Percentiles rank a stretch among this genome's conserved stretches.
phyloP scores from a whole-genome alignment of 2,888 invertebrate genomes.

The Tiphia femorata region DNA sequence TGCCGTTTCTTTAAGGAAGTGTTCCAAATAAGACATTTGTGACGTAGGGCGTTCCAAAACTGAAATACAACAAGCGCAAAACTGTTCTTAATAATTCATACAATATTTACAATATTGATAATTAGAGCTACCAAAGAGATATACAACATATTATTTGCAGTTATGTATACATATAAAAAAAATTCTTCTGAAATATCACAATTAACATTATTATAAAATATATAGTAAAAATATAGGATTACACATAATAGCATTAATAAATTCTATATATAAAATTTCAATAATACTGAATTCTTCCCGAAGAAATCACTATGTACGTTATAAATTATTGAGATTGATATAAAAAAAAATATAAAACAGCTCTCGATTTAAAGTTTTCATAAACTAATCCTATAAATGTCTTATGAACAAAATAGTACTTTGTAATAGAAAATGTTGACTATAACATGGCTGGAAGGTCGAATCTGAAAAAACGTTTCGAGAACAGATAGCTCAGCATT shows the following conservation, averaged over 20 bases:
- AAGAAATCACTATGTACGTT: too few relatives aligned
- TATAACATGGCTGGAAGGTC: neutral
- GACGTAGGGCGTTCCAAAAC: conserved; percentile 91
- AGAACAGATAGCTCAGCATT: too few relatives aligned
- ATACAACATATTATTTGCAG: too few relatives aligned
- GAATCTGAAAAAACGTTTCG: neutral
- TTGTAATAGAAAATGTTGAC: neutral
- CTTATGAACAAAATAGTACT: neutral
- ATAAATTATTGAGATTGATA: neutral
- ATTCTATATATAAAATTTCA: too few relatives aligned
- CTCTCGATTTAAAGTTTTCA: neutral
- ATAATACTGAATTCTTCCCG: too few relatives aligned
- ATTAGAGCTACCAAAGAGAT: too few relatives aligned
- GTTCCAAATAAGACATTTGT: conserved; percentile 92
- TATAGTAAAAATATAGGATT: too few relatives aligned
- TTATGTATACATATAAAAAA: neutral
- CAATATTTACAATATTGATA: too few relatives aligned
- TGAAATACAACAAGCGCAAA: conserved; percentile 67
- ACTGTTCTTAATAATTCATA: too few relatives aligned
- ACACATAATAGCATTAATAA: too few relatives aligned
- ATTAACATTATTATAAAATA: neutral
- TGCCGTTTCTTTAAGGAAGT: conserved; percentile 85
- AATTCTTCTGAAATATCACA: neutral
- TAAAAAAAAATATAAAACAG: neutral
- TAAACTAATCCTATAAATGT: neutral